Evolutionary conservation across 1,140 invertebrate genomes (phyloP), one percentile per base, ranked within the genome.

Genomic region (Pseudomyrmex pallidus): DNA sequence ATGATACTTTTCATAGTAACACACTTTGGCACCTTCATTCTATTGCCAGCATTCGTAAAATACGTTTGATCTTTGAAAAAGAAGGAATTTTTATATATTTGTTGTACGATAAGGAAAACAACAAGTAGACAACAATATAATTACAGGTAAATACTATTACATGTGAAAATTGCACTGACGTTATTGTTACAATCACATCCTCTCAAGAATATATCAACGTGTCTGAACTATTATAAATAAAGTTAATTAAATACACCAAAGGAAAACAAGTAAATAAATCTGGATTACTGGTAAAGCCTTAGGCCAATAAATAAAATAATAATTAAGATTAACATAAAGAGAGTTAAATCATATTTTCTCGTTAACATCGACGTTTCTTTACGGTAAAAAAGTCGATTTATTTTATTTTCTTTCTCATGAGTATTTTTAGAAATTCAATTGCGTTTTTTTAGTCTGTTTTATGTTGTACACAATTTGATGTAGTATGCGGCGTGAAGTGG

Each of bases 251-350:
- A 59, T 3, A 73, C 25, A 59, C 17, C 1, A 46, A n/a, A 22
- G 59, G 46, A 59, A 2, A 61, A 56, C 0, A 61, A 12, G 48
- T 12, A 17, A 22, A 61, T 13, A 13, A 74, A 44, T 48, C 61
- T 74, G 9, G 72, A 74, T 25, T 59, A 56, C 2, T 74, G 56
- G 48, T 74, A 74, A 61, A 20, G 56, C 56, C 54, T 56, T 44
- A 72, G 20, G 15, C 68, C 50, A 56, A 72, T 3, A 15, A 59
- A 35, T 59, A 74, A 7, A 3, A 74, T 1, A 22, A 48, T 56
- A 44, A 74, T 74, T 61, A 2, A 59, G 17, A 7, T 13, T 46
- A 10, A 74, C 61, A 13, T 22, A 59, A 25, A 72, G 2, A 72
- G 2, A 22, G 13, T 73, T 3, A 48, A 17, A 59, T 74, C 44